Percentiles rank a stretch among this genome's conserved stretches.
These are phyloP conservation scores for Dicyrtomina minuta DNA, from an alignment of 2,888 invertebrate genomes.

Conservation along the genomic window DNA sequence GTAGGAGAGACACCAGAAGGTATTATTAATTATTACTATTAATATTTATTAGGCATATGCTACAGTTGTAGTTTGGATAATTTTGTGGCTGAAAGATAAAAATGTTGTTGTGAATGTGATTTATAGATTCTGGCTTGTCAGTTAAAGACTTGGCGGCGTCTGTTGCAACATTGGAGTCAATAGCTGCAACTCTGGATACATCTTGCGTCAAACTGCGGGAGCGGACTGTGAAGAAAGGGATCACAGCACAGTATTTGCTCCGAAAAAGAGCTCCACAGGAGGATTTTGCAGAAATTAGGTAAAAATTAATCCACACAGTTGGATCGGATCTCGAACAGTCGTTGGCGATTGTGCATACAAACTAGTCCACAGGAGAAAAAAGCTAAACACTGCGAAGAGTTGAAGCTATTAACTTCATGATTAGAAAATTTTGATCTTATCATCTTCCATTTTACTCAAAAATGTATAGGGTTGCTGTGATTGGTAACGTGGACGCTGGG, in stretches of 20 bases:
- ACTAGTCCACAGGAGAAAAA: too few relatives aligned
- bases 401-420: too few relatives aligned
- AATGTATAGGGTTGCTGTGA: slow-evolving; percentile 96
- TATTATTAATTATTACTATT: slow-evolving; percentile 7
- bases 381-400: too few relatives aligned
- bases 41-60: too few relatives aligned
- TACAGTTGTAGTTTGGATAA: too few relatives aligned
- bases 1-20: slow-evolving; percentile 65
- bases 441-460: too few relatives aligned
- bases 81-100: too few relatives aligned
- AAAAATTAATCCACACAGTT: too few relatives aligned
- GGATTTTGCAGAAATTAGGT: slow-evolving; percentile 94
- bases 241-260: slow-evolving; percentile 82
- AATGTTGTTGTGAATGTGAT: background rate
- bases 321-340: background rate
- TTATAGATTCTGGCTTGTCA: slow-evolving; percentile 64
- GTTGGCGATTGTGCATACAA: background rate
- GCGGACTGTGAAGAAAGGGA: slow-evolving; percentile 70
- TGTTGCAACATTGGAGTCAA: slow-evolving; percentile 82
- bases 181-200: slow-evolving; percentile 79
- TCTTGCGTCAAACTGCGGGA: slow-evolving; percentile 86
- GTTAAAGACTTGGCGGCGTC: slow-evolving; percentile 87
- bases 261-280: slow-evolving; percentile 77
- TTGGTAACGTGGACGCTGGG: slow-evolving; percentile 99
- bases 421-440: too few relatives aligned